A percentile compares a stretch with the other conserved stretches of the same genome.
phyloP scores from a whole-genome alignment of 2,113 vertebrate species.

The Thymallus thymallus region DNA sequence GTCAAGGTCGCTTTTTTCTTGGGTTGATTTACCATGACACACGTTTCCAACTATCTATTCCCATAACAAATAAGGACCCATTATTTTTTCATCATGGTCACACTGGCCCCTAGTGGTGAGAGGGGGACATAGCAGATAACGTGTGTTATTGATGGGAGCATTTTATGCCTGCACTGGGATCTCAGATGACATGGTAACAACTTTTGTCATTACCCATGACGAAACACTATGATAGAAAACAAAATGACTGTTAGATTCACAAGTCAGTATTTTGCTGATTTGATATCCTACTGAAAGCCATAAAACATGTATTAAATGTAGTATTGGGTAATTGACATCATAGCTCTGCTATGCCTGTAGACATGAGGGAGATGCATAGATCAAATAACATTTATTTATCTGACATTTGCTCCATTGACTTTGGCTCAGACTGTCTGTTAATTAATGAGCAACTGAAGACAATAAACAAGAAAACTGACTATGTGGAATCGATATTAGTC shows the following conservation, averaged over 20 bases:
- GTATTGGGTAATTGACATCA: neutral
- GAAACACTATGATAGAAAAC: constrained; percentile 17
- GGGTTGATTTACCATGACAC: neutral
- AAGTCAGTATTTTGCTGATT: constrained; percentile 44
- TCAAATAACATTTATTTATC: constrained; percentile 19
- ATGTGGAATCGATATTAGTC: too few relatives aligned
- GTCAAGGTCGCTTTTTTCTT: neutral
- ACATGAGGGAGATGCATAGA: constrained; percentile 1
- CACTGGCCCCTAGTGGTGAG: constrained; percentile 49
- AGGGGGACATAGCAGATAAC: constrained; percentile 19
- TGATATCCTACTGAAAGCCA: constrained; percentile 35
- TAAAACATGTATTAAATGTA: constrained; percentile 22
- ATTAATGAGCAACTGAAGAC: neutral
- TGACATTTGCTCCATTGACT: constrained; percentile 16
- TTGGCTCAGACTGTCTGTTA: constrained; percentile 25
- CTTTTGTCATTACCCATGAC: too few relatives aligned
- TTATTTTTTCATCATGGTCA: constrained; percentile 26
- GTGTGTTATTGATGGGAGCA: neutral
- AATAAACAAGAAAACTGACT: too few relatives aligned
- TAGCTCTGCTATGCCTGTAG: neutral
- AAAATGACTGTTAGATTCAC: constrained; percentile 63
- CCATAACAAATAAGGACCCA: neutral
- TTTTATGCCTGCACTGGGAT: neutral
- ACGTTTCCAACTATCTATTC: neutral
- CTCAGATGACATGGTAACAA: neutral